Conservation (phyloP, 2,113 vertebrate species). For the Nestor notabilis region DNA sequence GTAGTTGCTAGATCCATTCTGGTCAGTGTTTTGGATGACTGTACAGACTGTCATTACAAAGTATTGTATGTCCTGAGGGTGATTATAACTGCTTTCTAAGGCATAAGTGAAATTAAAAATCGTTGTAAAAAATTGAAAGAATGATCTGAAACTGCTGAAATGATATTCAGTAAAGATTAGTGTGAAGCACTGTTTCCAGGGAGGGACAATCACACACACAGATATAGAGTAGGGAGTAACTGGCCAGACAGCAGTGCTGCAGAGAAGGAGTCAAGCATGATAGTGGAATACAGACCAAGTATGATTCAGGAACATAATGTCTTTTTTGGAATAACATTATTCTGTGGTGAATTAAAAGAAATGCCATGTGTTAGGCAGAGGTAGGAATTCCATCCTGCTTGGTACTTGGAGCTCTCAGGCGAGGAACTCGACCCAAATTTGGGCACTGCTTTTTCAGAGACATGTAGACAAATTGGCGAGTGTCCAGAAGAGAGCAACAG, state of each 20-base stretch:
- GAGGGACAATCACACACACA: background rate
- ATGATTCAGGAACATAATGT: background rate
- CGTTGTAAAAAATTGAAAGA: background rate
- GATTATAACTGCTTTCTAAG: background rate
- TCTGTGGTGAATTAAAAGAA: background rate
- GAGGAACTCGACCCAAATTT: background rate
- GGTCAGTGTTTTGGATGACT: background rate
- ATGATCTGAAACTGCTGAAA: background rate
- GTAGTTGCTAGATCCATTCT: background rate
- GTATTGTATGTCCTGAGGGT: background rate
- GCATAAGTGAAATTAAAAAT: background rate
- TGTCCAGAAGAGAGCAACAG: slow-evolving; percentile 39
- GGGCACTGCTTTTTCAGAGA: slow-evolving; percentile 21
- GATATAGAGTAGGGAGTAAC: background rate
- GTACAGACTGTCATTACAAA: background rate
- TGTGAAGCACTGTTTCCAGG: background rate
- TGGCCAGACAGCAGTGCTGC: background rate
- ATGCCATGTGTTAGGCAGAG: background rate
- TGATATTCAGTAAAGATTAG: background rate
- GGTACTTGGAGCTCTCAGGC: background rate
- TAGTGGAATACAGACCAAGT: background rate
- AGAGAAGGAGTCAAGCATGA: background rate
- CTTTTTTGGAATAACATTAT: background rate
- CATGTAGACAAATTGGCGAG: slow-evolving; percentile 8
- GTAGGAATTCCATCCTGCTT: background rate